Percentiles rank a stretch among this genome's conserved stretches.
Evolutionary conservation across 1,140 invertebrate species (phyloP).

Genomic region (Achroia grisella): DNA sequence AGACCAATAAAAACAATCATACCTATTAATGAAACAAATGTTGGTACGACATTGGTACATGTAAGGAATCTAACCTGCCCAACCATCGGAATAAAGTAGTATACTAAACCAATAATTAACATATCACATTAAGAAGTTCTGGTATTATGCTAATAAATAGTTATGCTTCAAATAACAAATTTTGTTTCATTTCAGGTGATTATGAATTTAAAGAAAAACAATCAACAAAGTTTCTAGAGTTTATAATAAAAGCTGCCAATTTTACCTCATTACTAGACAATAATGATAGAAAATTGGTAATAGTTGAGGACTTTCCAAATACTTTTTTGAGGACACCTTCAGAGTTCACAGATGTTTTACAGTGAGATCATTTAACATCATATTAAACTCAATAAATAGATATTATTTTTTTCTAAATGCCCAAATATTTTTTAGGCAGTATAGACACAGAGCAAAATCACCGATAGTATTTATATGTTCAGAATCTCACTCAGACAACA

Average conservation of each 20-base stretch:
- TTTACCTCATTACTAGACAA: constrained; percentile 77
- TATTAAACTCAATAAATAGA: no score
- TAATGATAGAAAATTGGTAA: constrained; percentile 74
- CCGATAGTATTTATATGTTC: constrained; percentile 83
- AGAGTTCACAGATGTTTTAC: constrained; percentile 76
- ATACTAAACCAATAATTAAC: no score
- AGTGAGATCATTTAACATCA: constrained; percentile 68
- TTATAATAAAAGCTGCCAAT: constrained; percentile 79
- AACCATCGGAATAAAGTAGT: no score
- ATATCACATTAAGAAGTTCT: no score
- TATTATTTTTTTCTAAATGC: neutral
- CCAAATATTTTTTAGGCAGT: constrained; percentile 73
- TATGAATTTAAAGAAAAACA: constrained; percentile 73
- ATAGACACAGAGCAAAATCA: constrained; percentile 75
- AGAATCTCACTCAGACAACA: constrained; percentile 75
- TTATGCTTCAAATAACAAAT: no score
- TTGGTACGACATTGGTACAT: no score
- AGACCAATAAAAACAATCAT: no score
- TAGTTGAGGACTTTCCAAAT: constrained; percentile 87
- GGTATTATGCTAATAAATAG: no score
- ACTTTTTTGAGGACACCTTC: constrained; percentile 75
- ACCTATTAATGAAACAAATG: no score
- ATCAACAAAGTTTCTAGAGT: constrained; percentile 79
- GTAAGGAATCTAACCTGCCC: no score
- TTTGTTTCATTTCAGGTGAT: constrained; percentile 36